Conservation (phyloP, 2,797 vertebrate species). For the Euthynnus affinis region DNA sequence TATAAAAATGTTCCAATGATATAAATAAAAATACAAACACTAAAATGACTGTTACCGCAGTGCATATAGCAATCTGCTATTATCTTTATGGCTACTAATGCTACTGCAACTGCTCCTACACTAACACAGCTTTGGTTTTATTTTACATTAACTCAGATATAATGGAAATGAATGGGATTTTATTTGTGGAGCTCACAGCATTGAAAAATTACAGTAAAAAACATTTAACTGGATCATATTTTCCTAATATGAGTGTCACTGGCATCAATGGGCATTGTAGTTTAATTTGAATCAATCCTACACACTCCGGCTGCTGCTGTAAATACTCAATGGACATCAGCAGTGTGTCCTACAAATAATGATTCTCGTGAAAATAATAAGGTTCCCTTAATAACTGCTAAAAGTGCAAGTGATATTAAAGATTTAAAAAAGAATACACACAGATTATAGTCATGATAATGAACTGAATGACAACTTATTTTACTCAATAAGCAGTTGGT, state of each 20-base stretch:
- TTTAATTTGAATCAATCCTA: too few relatives aligned
- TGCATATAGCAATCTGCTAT: background rate
- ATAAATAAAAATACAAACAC: background rate
- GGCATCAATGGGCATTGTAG: too few relatives aligned
- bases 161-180: too few relatives aligned
- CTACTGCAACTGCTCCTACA: background rate
- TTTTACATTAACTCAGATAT: too few relatives aligned
- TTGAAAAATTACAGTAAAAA: background rate
- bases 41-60: background rate
- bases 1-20: background rate
- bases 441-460: too few relatives aligned
- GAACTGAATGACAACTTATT: too few relatives aligned
- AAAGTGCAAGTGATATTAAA: background rate
- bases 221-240: background rate
- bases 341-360: too few relatives aligned
- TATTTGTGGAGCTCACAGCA: background rate
- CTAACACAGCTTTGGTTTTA: background rate
- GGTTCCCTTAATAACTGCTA: too few relatives aligned
- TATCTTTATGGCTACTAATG: background rate
- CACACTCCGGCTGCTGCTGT: too few relatives aligned
- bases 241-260: too few relatives aligned
- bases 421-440: background rate
- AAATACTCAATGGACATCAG: too few relatives aligned
- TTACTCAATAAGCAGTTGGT: slow-evolving; percentile 15
- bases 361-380: too few relatives aligned